Base-by-base conservation (phyloP, 2,797 vertebrate species). In the Australoheros facetus region DNA sequence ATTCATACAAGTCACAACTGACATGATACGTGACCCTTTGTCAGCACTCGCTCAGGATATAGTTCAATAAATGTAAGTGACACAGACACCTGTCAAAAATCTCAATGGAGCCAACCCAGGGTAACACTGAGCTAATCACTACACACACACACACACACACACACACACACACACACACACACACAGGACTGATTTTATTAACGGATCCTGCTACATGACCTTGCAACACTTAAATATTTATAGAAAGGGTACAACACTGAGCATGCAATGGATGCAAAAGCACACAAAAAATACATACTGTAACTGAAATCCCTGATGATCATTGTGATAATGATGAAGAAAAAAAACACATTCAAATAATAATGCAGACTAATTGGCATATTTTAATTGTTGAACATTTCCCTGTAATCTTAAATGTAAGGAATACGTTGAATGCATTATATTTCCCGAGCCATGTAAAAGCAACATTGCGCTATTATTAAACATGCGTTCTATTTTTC, bases 31-130 rank as follows among this genome's bases (percentile, higher is more conserved):
- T 69, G 79, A 79, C 66, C 72, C 59, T 19, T 75, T 58, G 83
- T 88, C 84, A 91, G 58, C 82, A 84, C 58, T 79, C 74, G 78
- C 75, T 62, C 76, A 82, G 80, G 69, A 82, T 70, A 75, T 28
- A 85, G 79, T 76, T 73, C 66, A 55, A 87, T 91, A 88, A 88
- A 89, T 81, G 81, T 85, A 85, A 87, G 76, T 78, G 71, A 57
- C 54, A 62, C 30, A 75, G 34, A 79, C 53, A 77, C 70, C 72
- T 82, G 85, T 87, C 72, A 78, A 71, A 78, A 84, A 79, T 90
- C 82, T 81, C 75, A 86, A 81, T 88, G 81, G 55, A 78, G 45
- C 11, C 26, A 69, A 69, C 26, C 19, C 1, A 51, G 6, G 51
- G 4, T 28, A 32, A 51, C 45, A 32, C 48, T 69, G 42, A 69